These are phyloP conservation scores for Coluber constrictor DNA, from an alignment of 2,797 vertebrate genomes.

Conservation along the genomic window DNA sequence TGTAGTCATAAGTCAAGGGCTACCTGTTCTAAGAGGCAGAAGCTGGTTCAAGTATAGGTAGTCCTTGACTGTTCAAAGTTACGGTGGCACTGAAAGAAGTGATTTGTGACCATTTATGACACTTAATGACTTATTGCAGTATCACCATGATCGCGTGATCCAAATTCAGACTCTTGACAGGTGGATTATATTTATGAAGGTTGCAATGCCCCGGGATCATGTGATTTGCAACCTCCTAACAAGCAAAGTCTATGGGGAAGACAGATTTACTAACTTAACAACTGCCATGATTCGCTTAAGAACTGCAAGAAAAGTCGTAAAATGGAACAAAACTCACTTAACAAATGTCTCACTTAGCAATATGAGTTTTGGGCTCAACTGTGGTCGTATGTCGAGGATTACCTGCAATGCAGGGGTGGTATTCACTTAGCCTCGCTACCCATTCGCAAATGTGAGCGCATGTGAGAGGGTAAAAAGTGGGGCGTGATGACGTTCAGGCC, in stretches of 20 bases:
- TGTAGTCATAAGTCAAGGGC: too few species aligned
- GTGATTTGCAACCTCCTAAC: neutral
- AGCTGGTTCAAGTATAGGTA: neutral
- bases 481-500: too few species aligned
- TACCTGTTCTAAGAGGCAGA: neutral
- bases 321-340: neutral
- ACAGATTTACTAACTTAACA: neutral
- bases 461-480: too few species aligned
- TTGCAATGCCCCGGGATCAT: neutral
- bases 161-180: neutral
- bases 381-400: neutral
- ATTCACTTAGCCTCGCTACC: too few species aligned
- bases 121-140: neutral
- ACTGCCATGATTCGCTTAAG: neutral
- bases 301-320: neutral
- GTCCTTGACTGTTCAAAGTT: neutral
- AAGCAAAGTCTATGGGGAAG: neutral
- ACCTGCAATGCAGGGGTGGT: neutral
- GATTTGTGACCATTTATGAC: neutral
- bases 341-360: neutral
- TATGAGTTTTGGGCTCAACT: neutral
- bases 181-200: neutral
- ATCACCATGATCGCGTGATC: neutral
- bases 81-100: neutral
- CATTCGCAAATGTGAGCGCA: too few species aligned